Conservation (phyloP, 2,113 vertebrate species). For the Coptodon bakossiorum region DNA sequence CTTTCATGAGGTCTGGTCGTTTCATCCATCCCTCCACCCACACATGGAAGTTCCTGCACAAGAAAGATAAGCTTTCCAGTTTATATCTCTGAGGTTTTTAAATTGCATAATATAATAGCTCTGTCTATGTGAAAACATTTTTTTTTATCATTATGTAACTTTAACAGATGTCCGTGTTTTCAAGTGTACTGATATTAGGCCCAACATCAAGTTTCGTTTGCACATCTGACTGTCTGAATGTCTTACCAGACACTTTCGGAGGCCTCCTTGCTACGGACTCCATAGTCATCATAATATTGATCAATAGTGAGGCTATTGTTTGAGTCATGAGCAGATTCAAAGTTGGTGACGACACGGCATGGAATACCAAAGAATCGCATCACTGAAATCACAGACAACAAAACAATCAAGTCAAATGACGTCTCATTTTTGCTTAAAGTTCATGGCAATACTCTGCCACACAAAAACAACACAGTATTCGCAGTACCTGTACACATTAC, state of each 20-base stretch:
- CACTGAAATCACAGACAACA: background rate
- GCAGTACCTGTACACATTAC: background rate
- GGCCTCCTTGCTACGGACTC: background rate
- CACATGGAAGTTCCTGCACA: background rate
- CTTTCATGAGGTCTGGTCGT: background rate
- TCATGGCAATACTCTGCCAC: accelerated
- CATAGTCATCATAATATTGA: background rate
- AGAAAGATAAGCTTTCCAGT: no score
- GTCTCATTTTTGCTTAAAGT: accelerated
- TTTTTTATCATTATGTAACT: no score
- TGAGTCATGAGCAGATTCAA: background rate
- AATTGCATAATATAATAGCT: no score
- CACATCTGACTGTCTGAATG: background rate
- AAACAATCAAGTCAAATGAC: background rate
- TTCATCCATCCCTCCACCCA: background rate
- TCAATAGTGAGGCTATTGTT: background rate
- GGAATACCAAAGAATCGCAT: background rate
- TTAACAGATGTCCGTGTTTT: no score
- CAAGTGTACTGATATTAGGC: no score
- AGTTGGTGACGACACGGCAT: background rate
- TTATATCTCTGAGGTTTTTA: no score
- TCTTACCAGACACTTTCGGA: background rate
- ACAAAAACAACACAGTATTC: background rate
- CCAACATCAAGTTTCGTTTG: no score
- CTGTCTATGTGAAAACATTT: no score